Conservation (phyloP, 2,113 vertebrate species). For the Nerophis lumbriciformis region DNA sequence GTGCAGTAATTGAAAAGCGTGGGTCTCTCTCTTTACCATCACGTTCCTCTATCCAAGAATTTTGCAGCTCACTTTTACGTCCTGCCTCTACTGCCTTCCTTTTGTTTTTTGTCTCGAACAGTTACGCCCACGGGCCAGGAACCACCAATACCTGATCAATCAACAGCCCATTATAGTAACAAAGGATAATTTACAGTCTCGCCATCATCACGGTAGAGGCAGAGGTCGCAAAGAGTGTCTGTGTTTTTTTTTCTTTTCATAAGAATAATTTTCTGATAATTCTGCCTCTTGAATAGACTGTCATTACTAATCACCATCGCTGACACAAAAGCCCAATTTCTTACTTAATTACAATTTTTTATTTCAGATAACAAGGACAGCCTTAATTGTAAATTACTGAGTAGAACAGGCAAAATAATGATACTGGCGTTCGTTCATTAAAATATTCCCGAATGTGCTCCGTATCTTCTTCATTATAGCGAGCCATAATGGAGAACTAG, state of each 20-base stretch:
- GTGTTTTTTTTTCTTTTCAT: slow-evolving; percentile 67
- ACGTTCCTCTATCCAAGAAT: neutral
- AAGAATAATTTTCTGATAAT: slow-evolving; percentile 65
- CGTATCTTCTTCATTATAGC: slow-evolving; percentile 61
- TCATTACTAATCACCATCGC: slow-evolving; percentile 55
- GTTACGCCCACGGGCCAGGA: neutral
- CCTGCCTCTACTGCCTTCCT: neutral
- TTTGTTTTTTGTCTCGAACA: neutral
- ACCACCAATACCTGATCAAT: slow-evolving; percentile 72
- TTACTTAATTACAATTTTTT: slow-evolving; percentile 61
- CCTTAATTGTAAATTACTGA: slow-evolving; percentile 49
- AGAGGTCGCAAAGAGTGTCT: slow-evolving; percentile 34
- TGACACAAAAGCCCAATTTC: slow-evolving; percentile 60
- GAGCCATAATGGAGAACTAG: slow-evolving; percentile 53
- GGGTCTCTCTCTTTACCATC: slow-evolving; percentile 18
- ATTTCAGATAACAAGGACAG: slow-evolving; percentile 64
- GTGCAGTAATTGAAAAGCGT: slow-evolving; percentile 90
- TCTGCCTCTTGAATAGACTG: slow-evolving; percentile 44
- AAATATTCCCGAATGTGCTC: slow-evolving; percentile 57
- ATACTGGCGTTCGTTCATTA: slow-evolving; percentile 60
- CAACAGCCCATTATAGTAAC: slow-evolving; percentile 64
- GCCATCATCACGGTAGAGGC: slow-evolving; percentile 59
- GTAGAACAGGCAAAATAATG: slow-evolving; percentile 38
- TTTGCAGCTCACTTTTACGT: slow-evolving; percentile 43
- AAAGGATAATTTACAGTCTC: slow-evolving; percentile 74